Evolutionary conservation across 30 jellyfish, hydroid and myxozoan genomes (phyloP).

Genomic region (Hydractinia symbiolongicarpus): DNA sequence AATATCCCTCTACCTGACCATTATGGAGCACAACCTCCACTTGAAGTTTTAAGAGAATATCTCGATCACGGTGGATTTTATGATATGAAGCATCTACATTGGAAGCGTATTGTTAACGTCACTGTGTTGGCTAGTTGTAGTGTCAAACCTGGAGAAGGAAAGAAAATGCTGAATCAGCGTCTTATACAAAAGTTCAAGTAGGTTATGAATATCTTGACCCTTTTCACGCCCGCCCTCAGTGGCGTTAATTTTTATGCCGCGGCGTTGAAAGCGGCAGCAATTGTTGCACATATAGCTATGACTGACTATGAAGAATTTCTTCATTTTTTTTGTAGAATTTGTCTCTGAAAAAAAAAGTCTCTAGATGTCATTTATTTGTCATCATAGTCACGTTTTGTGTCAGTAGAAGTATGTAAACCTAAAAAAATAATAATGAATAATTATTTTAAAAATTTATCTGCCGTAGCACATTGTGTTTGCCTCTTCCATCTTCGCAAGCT

Average conservation of each 20-base stretch:
- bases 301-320: too few relatives aligned
- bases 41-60: slow-evolving; percentile 62
- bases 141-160: neutral
- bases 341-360: too few relatives aligned
- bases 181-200: slow-evolving; percentile 63
- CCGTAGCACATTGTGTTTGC: slow-evolving; percentile 68
- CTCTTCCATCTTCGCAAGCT: slow-evolving; percentile 63
- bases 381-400: too few relatives aligned
- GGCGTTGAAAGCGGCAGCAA: too few relatives aligned
- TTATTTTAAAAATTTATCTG: neutral
- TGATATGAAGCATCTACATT: slow-evolving; percentile 46
- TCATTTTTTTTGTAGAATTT: too few relatives aligned
- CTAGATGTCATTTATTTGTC: too few relatives aligned
- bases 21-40: slow-evolving; percentile 74
- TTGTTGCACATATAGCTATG: too few relatives aligned
- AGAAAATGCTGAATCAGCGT: slow-evolving; percentile 42
- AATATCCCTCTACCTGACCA: slow-evolving; percentile 70
- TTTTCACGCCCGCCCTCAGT: too few relatives aligned
- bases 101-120: slow-evolving; percentile 61
- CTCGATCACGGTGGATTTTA: slow-evolving; percentile 53
- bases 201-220: neutral
- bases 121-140: slow-evolving; percentile 57
- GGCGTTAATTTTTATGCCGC: too few relatives aligned
- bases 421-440: too few relatives aligned
- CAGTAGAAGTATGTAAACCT: too few relatives aligned